Percentiles rank a stretch among this genome's conserved stretches.
These are phyloP conservation scores for Scolopax mira DNA, from an alignment of 2,113 vertebrate genomes.

Conservation along the genomic window DNA sequence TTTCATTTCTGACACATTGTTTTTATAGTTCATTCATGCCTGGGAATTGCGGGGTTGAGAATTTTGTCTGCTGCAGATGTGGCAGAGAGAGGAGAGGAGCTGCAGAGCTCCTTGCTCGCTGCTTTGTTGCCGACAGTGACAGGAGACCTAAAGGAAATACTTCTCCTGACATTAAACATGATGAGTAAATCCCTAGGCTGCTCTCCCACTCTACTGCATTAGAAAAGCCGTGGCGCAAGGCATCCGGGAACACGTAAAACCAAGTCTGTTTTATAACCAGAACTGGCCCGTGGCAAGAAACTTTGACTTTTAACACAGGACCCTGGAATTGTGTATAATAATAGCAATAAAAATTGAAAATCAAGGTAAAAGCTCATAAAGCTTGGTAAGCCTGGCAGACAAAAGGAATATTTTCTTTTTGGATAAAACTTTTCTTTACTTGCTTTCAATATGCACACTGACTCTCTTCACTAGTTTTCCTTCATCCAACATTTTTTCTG, in stretches of 20 bases:
- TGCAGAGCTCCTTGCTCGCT: constrained; percentile 51
- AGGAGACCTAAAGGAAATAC: constrained; percentile 14
- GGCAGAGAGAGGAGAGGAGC: constrained; percentile 33
- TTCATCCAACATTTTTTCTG: not conserved
- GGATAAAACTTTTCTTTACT: not conserved
- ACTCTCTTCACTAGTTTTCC: not conserved
- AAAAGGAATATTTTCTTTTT: not conserved
- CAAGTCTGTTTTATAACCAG: not conserved
- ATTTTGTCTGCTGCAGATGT: constrained; percentile 72
- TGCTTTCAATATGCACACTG: not conserved
- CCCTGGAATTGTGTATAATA: not conserved
- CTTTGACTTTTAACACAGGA: not conserved
- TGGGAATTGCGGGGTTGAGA: constrained; percentile 76
- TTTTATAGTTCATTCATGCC: constrained; percentile 75
- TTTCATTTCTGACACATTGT: constrained; percentile 83
- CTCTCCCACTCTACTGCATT: constrained; percentile 1
- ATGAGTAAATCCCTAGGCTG: constrained; percentile 58
- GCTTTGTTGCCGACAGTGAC: constrained; percentile 71
- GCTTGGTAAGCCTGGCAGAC: not conserved
- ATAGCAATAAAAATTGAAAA: not conserved
- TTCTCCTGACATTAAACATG: constrained; percentile 39
- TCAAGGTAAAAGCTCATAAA: not conserved
- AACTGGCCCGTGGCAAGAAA: not conserved
- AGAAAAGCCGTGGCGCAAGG: not conserved
- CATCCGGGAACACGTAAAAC: not conserved